Base-by-base conservation (phyloP, 2,113 vertebrate genomes). In the Silurus glanis region DNA sequence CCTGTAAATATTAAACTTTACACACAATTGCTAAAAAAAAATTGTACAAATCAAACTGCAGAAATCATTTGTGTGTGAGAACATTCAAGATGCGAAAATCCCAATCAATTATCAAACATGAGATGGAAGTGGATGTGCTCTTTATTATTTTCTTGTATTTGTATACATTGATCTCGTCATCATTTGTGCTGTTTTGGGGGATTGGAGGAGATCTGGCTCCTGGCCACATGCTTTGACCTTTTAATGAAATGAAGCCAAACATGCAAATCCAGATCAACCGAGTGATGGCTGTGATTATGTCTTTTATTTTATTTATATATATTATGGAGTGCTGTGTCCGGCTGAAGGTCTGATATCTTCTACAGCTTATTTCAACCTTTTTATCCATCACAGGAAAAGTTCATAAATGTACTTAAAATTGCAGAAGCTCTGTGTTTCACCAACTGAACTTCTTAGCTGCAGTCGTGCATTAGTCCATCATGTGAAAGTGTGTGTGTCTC, bases 401-500 rank as follows among this genome's bases (percentile, higher is more conserved):
- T 37, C 17, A 3, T 49, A 51, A 5, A 21, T 75, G 6, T 21
- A 9, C 37, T 37, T 37, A 37, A 37, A 37, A 37, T 37, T 37
- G 37, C 37, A 37, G 37, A 37, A 47, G 13, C 13, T 14, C 25
- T 4, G 61, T 23, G 28, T 8, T 0, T 71, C 37, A 45, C 69
- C 51, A 37, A 37, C 37, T 53, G 19, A 25, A 28, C 3, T 0
- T 9, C 13, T 37, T 8, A 17, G 75, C 3, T 78, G 49, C 51
- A 78, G 47, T 51, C 12, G 21, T 56, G 75, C 53, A 78, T 78
- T 14, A 55, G 75, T 4, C n/a, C 23, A 17, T 78, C 6, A 14
- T 76, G 49, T 49, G 53, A 74, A 74, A 37, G 37, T 9, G 80
- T 51, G 17, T 72, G 88, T 82, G 79, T 87, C 74, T 90, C 88